Base-by-base conservation (phyloP, 2,797 vertebrate genomes). In the Hoplostethus mediterraneus region DNA sequence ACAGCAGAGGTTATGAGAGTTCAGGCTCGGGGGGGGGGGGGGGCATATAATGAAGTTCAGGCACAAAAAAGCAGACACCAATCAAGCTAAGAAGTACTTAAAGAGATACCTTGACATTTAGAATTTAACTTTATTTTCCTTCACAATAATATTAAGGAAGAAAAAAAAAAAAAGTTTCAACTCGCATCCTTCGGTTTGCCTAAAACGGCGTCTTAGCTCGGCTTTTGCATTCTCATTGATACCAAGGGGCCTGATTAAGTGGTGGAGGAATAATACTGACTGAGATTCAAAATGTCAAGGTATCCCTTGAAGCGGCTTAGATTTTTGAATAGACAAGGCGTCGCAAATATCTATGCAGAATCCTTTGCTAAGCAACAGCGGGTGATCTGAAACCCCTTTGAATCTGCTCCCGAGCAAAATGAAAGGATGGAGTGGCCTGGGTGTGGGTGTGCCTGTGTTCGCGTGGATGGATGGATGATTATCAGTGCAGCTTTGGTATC, bases 401-500 rank as follows among this genome's bases (percentile, higher is more conserved):
- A 21, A 21, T 21, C 21, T 21, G 21, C 21, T 21, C 21, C 21
- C 1, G 21, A 56, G 10, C 42, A 60, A 64, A 51, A 31, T 52
- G 40, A 67, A 64, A n/a, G 52, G 58, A 58, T 36, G n/a, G 42
- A 3, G 10, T 10, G 1, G 21, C 21, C 21, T 3, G 36, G 7
- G 17, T 8, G 59, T 52, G 80, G 53, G 76, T 4, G 69, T 68
- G 68, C 75, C 58, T 31, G 56, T 10, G 49, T 57, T 44, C n/a
- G 40, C 7, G 69, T 56, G 67, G 56, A 75, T 48, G 71, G 75
- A 80, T 69, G 71, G 75, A 80, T 67, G 79, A 72, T 88, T 73
- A 83, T 88, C 72, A 80, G 81, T 31, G 64, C 69, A 54, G 73
- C 80, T 89, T 85, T 89, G 84, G 72, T 67, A 79, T 86, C 73